These are phyloP conservation scores for Parapristionchus giblindavisi DNA, from an alignment of 2,888 invertebrate species.

Conservation along the genomic window DNA sequence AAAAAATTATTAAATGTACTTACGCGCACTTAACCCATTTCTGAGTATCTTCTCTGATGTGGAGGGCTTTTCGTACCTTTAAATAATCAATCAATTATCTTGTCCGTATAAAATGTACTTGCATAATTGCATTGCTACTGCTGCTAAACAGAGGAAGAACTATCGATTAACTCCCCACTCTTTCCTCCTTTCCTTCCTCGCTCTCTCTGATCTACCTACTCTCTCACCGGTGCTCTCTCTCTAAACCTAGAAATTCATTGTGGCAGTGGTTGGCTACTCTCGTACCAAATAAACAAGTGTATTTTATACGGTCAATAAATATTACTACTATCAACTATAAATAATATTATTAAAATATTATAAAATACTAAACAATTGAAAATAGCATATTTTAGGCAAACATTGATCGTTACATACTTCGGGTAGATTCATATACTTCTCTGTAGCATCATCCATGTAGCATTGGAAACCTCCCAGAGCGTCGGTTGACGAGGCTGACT, in stretches of 20 bases:
- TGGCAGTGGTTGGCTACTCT: too few relatives aligned
- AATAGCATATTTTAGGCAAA: background rate
- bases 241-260: too few relatives aligned
- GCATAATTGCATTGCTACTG: too few relatives aligned
- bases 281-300: too few relatives aligned
- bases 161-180: too few relatives aligned
- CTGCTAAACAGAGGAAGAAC: too few relatives aligned
- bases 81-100: background rate
- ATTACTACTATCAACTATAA: background rate
- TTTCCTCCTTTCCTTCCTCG: too few relatives aligned
- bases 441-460: slow-evolving; percentile 48
- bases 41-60: slow-evolving; percentile 46
- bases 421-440: slow-evolving; percentile 50
- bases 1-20: background rate
- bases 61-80: slow-evolving; percentile 47
- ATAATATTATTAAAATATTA: background rate
- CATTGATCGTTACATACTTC: slow-evolving; percentile 44
- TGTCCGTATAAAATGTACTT: too few relatives aligned
- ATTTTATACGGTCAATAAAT: too few relatives aligned
- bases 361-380: background rate
- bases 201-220: too few relatives aligned
- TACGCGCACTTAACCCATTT: slow-evolving; percentile 52
- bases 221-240: too few relatives aligned
- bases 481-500: slow-evolving; percentile 55
- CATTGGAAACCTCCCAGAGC: slow-evolving; percentile 52